Evolutionary conservation across 2,113 vertebrate genomes (phyloP), one percentile per base, ranked within the genome.

Genomic region (Vidua chalybeata): DNA sequence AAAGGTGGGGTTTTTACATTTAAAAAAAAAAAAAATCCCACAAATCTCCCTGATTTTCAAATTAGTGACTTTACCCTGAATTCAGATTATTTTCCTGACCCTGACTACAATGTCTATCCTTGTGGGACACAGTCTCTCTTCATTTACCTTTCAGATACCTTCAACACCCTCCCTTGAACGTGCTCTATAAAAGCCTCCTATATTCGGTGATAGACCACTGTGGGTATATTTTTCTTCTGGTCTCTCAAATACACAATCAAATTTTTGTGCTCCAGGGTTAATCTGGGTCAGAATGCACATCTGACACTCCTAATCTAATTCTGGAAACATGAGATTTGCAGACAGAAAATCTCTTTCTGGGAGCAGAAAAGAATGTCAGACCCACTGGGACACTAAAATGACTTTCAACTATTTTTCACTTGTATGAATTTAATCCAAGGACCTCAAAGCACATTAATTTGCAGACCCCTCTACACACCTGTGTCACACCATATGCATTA

Each of bases 321-420:
- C 91, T 93, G 66, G 87, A 94, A 96, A 95, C 78, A 64, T 93
- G 93, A 97, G 91, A 96, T 94, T 91, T 94, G 58, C 78, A 69
- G 87, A 87, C 23, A 82, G 67, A 46, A 91, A 91, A 94, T 83
- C 71, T 95, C 91, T 91, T 94, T 91, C 90, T 93, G 95, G 78
- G 82, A 90, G 66, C 71, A 87, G 69, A 79, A 89, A 82, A 94
- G 71, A 93, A 91, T 79, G 81, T 46, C 71, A 84, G 54, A 89
- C 51, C 54, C 61, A 12, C 37, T 35, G 84, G 81, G 81, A 89
- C 26, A 54, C 37, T 85, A 82, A 89, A 96, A 84, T 58, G 54
- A 82, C 58, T 79, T 94, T 46, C 66, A 83, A 86, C 46, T 86
- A 26, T 56, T 93, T 89, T 89, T 78, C 66, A 87, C 62, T 82